Base-by-base conservation (phyloP, 2,888 invertebrate genomes). In the Drosophila longiperda region DNA sequence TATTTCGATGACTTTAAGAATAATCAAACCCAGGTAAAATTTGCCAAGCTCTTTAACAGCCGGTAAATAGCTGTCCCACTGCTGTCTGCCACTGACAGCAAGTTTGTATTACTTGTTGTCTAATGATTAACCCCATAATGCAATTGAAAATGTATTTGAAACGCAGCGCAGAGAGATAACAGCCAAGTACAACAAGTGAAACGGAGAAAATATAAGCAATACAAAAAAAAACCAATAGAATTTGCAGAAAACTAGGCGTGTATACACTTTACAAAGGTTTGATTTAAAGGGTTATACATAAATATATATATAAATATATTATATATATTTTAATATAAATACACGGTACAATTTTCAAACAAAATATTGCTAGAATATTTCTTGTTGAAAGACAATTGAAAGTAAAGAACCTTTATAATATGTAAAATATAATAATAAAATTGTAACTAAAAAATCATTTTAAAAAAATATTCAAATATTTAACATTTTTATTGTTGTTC, bases 81-180 rank as follows among this genome's bases (percentile, higher is more conserved):
- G 45, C 57, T 36, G 36, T 34, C 45, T 8, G 34, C 50, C 49
- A 15, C 62, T 50, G 66, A 50, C 63, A 63, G 62, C 45, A 50
- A 57, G 66, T 34, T 67, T 59, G 58, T 57, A n/a, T 64, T 7
- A 20, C 55, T 58, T 67, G 59, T 66, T 80, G 58, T 74, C 79
- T 59, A 67, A 75, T 76, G 73, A 83, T 80, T 83, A 85, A 72
- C 74, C 74, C 60, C 63, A 72, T 71, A 70, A 75, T 80, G 81
- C 68, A 68, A 80, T 42, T 57, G 79, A 75, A 75, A 73, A 79
- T 81, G 59, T 71, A 57, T 72, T 61, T 69, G 61, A 74, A 77
- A 71, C 49, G 67, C 55, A 49, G 50, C 50, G 50, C 73, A 58
- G 70, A 73, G 66, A 75, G 45, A 59, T 62, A 68, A 60, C 60